phyloP scores from a whole-genome alignment of 2,797 vertebrate species.

The Artibeus jamaicensis region DNA sequence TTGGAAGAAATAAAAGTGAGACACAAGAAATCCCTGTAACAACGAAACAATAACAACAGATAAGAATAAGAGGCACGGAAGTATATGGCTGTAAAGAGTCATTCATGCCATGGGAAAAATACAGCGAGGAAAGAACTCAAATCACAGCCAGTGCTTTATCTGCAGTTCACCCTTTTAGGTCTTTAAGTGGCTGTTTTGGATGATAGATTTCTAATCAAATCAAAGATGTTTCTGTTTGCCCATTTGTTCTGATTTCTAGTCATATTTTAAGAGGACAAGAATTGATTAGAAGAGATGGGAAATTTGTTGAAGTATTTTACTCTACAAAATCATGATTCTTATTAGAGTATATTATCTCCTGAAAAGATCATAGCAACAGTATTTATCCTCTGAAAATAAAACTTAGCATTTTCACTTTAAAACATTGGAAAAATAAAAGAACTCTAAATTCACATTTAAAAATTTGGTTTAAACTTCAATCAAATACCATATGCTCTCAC shows the following conservation, averaged over 20 bases:
- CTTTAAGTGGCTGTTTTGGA: background rate
- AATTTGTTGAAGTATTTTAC: background rate
- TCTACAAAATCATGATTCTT: background rate
- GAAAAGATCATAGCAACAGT: background rate
- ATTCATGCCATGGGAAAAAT: background rate
- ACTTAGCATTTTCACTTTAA: background rate
- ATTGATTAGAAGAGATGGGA: background rate
- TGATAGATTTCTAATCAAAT: background rate
- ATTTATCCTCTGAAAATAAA: conserved; percentile 14
- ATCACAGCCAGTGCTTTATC: background rate
- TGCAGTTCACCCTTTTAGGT: background rate
- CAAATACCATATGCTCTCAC: too few relatives aligned
- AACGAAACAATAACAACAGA: background rate
- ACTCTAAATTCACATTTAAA: background rate
- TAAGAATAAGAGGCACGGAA: background rate
- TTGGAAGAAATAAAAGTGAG: background rate
- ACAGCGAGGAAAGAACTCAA: background rate
- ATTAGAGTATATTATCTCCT: background rate
- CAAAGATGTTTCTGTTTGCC: background rate
- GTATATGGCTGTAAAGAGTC: background rate
- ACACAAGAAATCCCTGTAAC: background rate
- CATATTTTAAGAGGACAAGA: conserved; percentile 14
- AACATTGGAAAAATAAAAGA: background rate
- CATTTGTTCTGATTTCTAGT: background rate
- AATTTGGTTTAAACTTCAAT: background rate